These are phyloP conservation scores for Argyresthia albistria DNA, from an alignment of 2,888 invertebrate species.

Conservation along the genomic window DNA sequence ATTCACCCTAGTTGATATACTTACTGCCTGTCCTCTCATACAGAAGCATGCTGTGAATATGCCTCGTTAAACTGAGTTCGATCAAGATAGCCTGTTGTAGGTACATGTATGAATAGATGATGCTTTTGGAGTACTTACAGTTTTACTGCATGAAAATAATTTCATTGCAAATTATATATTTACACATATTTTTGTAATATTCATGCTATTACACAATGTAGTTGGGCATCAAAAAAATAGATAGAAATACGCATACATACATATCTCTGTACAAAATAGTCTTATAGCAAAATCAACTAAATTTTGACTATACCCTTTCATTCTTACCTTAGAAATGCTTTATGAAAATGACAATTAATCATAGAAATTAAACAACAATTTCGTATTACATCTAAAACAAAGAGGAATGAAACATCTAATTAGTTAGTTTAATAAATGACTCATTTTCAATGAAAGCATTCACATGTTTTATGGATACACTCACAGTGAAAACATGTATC, in stretches of 20 bases:
- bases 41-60: too few species aligned
- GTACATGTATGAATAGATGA: too few species aligned
- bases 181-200: too few species aligned
- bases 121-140: too few species aligned
- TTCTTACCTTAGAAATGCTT: conserved; percentile 11
- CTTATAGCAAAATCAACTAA: conserved; percentile 32
- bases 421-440: conserved; percentile 14
- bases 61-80: too few species aligned
- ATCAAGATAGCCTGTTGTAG: too few species aligned
- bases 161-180: conserved; percentile 25
- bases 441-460: conserved; percentile 12
- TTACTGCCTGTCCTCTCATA: too few species aligned
- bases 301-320: conserved; percentile 18
- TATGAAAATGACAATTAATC: conserved; percentile 20
- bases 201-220: too few species aligned
- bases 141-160: not conserved
- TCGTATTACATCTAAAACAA: conserved; percentile 45
- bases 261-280: conserved; percentile 38
- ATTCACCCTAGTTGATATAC: too few species aligned
- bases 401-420: conserved; percentile 49
- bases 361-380: conserved; percentile 33
- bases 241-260: conserved; percentile 22
- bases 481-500: not conserved
- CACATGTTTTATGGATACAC: not conserved
- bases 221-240: too few species aligned